These are phyloP conservation scores for Cephus cinctus DNA, from an alignment of 1,140 invertebrate species.

Conservation along the genomic window DNA sequence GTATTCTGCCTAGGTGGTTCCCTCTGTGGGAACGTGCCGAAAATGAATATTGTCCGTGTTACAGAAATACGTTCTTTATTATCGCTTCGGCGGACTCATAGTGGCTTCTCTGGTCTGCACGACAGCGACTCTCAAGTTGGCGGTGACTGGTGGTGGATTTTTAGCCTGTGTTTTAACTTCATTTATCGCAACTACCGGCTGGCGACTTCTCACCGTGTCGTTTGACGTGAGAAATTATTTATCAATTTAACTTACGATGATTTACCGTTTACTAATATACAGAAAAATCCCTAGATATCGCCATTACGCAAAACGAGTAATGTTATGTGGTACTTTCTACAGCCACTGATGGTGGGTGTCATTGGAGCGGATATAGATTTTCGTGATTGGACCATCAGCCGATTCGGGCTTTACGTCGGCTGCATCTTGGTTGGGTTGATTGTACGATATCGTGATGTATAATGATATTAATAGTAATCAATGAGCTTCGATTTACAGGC, in stretches of 20 bases:
- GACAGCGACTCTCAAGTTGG: slow-evolving; percentile 26
- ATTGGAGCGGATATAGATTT: slow-evolving; percentile 47
- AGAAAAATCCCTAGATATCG: background rate
- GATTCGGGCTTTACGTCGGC: slow-evolving; percentile 32
- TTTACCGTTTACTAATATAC: background rate
- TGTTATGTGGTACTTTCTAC: slow-evolving; percentile 44
- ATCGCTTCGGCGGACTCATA: slow-evolving; percentile 30
- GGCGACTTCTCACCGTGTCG: slow-evolving; percentile 31
- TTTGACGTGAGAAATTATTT: slow-evolving; percentile 30
- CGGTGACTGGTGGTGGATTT: slow-evolving; percentile 42
- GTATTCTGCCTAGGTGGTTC: slow-evolving; percentile 18
- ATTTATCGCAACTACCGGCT: slow-evolving; percentile 40
- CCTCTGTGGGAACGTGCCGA: too few species aligned
- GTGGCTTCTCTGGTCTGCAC: slow-evolving; percentile 41
- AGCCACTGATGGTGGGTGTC: slow-evolving; percentile 44
- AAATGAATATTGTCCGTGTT: slow-evolving; percentile 7
- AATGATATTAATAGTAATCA: background rate
- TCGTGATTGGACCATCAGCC: slow-evolving; percentile 27
- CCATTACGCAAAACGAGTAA: slow-evolving; percentile 28
- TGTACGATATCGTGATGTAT: slow-evolving; percentile 26
- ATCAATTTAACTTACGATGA: background rate
- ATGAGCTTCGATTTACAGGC: slow-evolving; percentile 26
- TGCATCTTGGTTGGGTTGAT: slow-evolving; percentile 36
- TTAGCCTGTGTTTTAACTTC: slow-evolving; percentile 40
- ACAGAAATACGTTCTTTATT: slow-evolving; percentile 39